Conservation (phyloP, 2,113 vertebrate species). For the Conger conger region DNA sequence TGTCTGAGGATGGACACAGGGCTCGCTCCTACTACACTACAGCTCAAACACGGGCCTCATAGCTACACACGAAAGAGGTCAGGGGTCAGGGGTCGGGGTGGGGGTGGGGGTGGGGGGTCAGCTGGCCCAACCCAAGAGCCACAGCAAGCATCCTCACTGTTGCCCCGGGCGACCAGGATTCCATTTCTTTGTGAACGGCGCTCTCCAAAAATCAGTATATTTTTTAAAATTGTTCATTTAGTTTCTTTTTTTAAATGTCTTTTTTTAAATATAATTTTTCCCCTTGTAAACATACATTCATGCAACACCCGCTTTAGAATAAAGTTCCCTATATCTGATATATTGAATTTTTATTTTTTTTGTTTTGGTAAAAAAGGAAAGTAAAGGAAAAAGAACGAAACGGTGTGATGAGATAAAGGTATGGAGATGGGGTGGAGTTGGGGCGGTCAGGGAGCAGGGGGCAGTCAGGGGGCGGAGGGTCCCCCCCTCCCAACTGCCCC, state of each 20-base stretch:
- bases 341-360: slow-evolving; percentile 41
- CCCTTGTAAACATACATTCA: slow-evolving; percentile 82
- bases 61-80: neutral
- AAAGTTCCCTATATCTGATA: slow-evolving; percentile 77
- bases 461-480: slow-evolving; percentile 31
- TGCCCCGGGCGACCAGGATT: slow-evolving; percentile 56
- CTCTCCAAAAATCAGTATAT: slow-evolving; percentile 59
- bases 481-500: slow-evolving; percentile 38
- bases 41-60: neutral
- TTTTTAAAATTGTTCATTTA: slow-evolving; percentile 27
- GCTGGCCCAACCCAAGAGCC: slow-evolving; percentile 11
- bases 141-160: slow-evolving; percentile 43
- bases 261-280: slow-evolving; percentile 67
- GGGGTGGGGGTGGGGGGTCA: slow-evolving; percentile 48
- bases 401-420: slow-evolving; percentile 37
- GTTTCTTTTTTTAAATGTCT: slow-evolving; percentile 61
- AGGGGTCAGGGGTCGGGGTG: neutral
- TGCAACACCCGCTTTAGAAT: slow-evolving; percentile 81
- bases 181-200: slow-evolving; percentile 62
- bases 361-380: slow-evolving; percentile 45
- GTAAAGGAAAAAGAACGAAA: slow-evolving; percentile 46
- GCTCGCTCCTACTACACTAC: slow-evolving; percentile 16
- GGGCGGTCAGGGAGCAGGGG: slow-evolving; percentile 43
- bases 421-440: neutral
- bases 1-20: slow-evolving; percentile 1